Evolutionary conservation across 2,888 invertebrate species (phyloP), one percentile per base, ranked within the genome.

Genomic region (Sicus ferrugineus): DNA sequence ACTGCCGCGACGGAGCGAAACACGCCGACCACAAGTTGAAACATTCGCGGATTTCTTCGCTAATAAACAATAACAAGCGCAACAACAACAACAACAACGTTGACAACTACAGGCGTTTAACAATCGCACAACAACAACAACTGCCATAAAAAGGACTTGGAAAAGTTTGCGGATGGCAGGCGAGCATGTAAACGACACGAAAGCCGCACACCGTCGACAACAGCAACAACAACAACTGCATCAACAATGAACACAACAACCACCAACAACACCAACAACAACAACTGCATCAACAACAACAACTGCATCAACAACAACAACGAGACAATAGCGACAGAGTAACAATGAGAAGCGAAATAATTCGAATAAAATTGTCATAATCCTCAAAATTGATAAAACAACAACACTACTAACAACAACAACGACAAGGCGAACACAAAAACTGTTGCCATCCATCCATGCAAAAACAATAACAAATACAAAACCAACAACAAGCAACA

Each of bases 351-450:
- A 42, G 14, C 34, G 28, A 23, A 14, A 58, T 30, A 67, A 67
- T 67, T 50, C 30, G 28, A 42, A 56, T 34, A 58, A 67, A 67
- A 66, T 66, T 58, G 56, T 58, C 66, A 66, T 66, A 66, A 66
- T 66, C 56, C 19, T 64, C 42, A 42, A 42, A 42, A 42, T 9
- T 3, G 42, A 9, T n/a, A 42, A 42, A 42, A 38, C 3, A 42
- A 42, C 9, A 42, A 42, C 42, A 42, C 42, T 16, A 42, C 5
- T n/a, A 42, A 42, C 34, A 34, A 34, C 34, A 34, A 1, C 42
- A 42, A 42, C 42, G n/a, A n/a, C 42, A n/a, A n/a, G n/a, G n/a
- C n/a, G n/a, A n/a, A n/a, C n/a, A n/a, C n/a, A n/a, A n/a, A n/a
- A n/a, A n/a, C n/a, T n/a, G n/a, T n/a, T n/a, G n/a, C n/a, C n/a